Evolutionary conservation across 2,888 invertebrate genomes (phyloP), one percentile per base, ranked within the genome.

Genomic region (Seladonia tumulorum): DNA sequence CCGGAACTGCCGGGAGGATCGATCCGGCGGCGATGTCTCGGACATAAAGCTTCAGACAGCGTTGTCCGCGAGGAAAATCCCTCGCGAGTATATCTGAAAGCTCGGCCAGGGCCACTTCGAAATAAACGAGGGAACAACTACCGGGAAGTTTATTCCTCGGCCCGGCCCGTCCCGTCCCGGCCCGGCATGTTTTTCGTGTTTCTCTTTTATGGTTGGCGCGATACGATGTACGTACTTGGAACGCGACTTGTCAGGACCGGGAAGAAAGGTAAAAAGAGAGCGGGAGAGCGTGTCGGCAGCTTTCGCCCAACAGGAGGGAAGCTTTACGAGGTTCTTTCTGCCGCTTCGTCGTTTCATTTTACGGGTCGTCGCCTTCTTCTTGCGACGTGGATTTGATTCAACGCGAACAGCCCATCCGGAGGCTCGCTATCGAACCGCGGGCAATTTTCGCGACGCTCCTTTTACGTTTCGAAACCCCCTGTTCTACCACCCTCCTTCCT

Each of bases 321-420:
- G 84, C 84, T 91, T 91, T 91, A 91, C 85, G 90, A 91, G 85
- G 78, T 86, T 88, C 87, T 88, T 87, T 77, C 87, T 80, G 74
- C 60, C 81, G 80, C 76, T 76, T 83, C 79, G 88, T 82, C 88
- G 82, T 89, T 91, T 90, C 88, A 90, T 91, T 93, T 93, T 92
- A 93, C 92, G 92, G 92, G 84, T 89, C 91, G 89, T 88, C 92
- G 88, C 91, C 89, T 92, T 87, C 86, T 89, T 89, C 87, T 81
- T 85, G 78, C 82, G 72, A 76, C 77, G 88, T 73, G 84, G 86
- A 91, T 92, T 93, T 90, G 91, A 93, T 93, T 93, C 89, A 90
- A 89, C 91, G 87, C 86, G 87, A 85, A 92, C 89, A 88, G 86
- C 79, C 88, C 83, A 89, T 89, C 87, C 82, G 70, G 73, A 35